Percentiles rank a stretch among this genome's conserved stretches.
phyloP scores from a whole-genome alignment of 2,113 vertebrate genomes.

The Micromys minutus region DNA sequence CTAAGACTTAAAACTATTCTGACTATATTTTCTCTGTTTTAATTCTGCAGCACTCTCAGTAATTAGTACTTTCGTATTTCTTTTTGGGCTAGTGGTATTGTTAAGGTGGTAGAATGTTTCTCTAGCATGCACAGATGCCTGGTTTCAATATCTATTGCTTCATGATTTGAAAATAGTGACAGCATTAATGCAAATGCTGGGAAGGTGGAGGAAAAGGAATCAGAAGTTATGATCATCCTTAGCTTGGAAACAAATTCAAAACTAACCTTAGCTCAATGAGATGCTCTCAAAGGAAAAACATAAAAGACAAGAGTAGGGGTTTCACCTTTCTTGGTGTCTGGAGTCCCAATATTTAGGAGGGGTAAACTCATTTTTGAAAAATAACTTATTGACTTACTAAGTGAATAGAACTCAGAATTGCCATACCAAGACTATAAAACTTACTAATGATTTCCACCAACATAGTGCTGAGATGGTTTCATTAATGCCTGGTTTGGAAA shows the following conservation, averaged over 20 bases:
- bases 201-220: neutral
- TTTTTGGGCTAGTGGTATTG: neutral
- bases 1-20: neutral
- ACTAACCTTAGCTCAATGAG: neutral
- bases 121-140: neutral
- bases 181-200: neutral
- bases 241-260: neutral
- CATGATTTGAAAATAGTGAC: neutral
- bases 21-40: neutral
- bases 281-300: neutral
- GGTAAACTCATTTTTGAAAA: neutral
- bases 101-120: neutral
- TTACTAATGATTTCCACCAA: neutral
- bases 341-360: neutral
- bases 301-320: neutral
- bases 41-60: neutral
- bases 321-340: neutral
- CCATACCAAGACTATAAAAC: neutral
- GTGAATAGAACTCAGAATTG: neutral
- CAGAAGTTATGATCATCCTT: neutral
- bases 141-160: neutral
- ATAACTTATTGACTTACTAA: constrained; percentile 1
- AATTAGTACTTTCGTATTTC: neutral
- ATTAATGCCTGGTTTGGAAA: neutral
- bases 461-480: neutral